phyloP scores from a whole-genome alignment of 2,888 invertebrate genomes.

The Caenorhabditis sp. region DNA sequence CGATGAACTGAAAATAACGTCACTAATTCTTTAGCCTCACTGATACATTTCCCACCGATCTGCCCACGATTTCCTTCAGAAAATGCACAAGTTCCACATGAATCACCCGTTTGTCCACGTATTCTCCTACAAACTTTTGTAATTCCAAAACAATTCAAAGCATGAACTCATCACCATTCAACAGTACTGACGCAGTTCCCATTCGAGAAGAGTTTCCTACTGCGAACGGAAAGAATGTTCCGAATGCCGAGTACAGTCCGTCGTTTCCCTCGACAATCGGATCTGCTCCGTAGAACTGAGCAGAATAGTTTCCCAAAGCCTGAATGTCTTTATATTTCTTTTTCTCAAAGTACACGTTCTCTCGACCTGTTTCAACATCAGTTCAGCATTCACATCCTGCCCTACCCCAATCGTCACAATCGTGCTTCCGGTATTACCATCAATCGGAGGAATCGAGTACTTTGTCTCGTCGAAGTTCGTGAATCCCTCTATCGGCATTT shows the following conservation, averaged over 20 bases:
- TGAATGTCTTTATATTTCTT: slow-evolving; percentile 5
- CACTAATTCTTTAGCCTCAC: too few relatives aligned
- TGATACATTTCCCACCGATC: slow-evolving; percentile 12
- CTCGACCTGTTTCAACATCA: slow-evolving; percentile 18
- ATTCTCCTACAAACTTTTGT: slow-evolving; percentile 21
- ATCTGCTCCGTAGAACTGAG: slow-evolving; percentile 56
- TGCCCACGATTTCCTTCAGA: slow-evolving; percentile 44
- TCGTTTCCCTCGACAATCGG: slow-evolving; percentile 62
- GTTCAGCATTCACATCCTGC: slow-evolving; percentile 50
- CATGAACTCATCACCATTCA: slow-evolving; percentile 39
- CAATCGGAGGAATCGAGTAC: slow-evolving; percentile 50
- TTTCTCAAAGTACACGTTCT: not conserved
- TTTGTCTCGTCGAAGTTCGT: slow-evolving; percentile 63
- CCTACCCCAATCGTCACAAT: slow-evolving; percentile 53
- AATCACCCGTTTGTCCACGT: slow-evolving; percentile 35
- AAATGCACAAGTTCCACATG: slow-evolving; percentile 45
- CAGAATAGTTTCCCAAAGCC: slow-evolving; percentile 29
- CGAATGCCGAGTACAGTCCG: slow-evolving; percentile 48
- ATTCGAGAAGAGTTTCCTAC: slow-evolving; percentile 49
- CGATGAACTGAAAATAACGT: slow-evolving; percentile 54
- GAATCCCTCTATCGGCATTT: slow-evolving; percentile 35
- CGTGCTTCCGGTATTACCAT: slow-evolving; percentile 28
- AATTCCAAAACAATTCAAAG: too few relatives aligned
- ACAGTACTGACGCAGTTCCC: slow-evolving; percentile 43
- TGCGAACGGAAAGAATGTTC: slow-evolving; percentile 57